Conservation (phyloP, 2,888 invertebrate genomes). For the Alloscopus bannaensis region DNA sequence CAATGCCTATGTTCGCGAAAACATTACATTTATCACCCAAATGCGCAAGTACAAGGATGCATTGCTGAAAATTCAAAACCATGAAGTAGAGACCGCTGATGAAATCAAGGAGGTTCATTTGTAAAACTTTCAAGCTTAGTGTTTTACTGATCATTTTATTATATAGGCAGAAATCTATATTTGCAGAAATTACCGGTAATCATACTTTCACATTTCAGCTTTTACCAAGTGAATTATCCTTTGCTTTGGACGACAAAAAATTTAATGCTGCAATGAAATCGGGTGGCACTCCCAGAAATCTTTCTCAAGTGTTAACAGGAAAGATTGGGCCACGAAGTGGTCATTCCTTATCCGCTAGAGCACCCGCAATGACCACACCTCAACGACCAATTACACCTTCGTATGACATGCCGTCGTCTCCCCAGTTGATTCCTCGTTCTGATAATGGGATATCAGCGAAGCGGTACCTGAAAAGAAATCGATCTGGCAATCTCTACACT, state of each 20-base stretch:
- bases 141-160: not conserved
- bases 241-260: conserved; percentile 18
- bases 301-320: conserved; percentile 9
- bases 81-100: conserved; percentile 41
- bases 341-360: not conserved
- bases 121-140: not conserved
- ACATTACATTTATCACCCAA: conserved; percentile 48
- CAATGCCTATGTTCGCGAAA: conserved; percentile 32
- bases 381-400: conserved; percentile 26
- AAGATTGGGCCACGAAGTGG: conserved; percentile 16
- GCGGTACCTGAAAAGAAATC: conserved; percentile 19
- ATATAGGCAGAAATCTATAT: not conserved
- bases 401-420: conserved; percentile 17
- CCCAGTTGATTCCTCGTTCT: conserved; percentile 13
- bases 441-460: too few relatives aligned
- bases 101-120: conserved; percentile 46
- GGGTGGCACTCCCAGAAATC: conserved; percentile 18
- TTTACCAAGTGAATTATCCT: conserved; percentile 16
- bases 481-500: conserved; percentile 34
- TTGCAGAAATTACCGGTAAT: too few relatives aligned
- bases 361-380: conserved; percentile 11
- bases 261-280: too few relatives aligned
- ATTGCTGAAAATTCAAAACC: conserved; percentile 49
- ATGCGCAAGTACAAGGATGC: conserved; percentile 54
- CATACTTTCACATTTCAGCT: conserved; percentile 22